These are phyloP conservation scores for Drosophila aldrichi DNA, from an alignment of 2,888 invertebrate species.

Conservation along the genomic window DNA sequence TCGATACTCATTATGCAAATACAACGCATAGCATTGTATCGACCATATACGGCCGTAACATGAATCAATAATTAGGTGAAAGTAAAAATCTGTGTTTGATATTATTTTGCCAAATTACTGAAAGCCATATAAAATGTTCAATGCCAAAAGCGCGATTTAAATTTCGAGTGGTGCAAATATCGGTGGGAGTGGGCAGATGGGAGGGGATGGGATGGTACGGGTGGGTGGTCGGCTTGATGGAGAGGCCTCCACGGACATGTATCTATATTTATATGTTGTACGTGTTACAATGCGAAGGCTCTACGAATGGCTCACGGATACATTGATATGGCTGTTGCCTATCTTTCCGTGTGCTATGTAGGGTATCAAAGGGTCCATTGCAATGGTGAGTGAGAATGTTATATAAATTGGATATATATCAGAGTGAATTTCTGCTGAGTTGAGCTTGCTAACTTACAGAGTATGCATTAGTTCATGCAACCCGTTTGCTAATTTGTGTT, in stretches of 20 bases:
- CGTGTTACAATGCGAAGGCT: conserved; percentile 20
- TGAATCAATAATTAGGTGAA: not conserved
- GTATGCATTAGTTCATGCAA: no score
- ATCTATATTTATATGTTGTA: conserved; percentile 9
- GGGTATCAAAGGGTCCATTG: not conserved
- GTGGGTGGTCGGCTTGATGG: not conserved
- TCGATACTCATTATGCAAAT: not conserved
- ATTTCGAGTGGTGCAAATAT: not conserved
- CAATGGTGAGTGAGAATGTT: no score
- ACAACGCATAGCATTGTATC: not conserved
- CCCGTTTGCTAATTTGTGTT: no score
- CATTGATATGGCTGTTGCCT: conserved; percentile 26
- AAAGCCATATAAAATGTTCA: not conserved
- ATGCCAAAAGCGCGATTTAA: not conserved
- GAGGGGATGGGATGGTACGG: not conserved
- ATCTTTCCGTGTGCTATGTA: not conserved
- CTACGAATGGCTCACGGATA: conserved; percentile 36
- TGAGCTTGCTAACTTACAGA: no score
- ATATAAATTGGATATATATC: no score
- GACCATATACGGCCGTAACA: no score
- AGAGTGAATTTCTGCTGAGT: no score
- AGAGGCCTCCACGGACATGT: not conserved
- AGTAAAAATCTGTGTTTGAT: not conserved
- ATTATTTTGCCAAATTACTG: not conserved
- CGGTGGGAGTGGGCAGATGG: not conserved